Percentiles rank a stretch among this genome's conserved stretches.
Evolutionary conservation across 2,113 vertebrate species (phyloP).

Genomic region (Hiodon alosoides): DNA sequence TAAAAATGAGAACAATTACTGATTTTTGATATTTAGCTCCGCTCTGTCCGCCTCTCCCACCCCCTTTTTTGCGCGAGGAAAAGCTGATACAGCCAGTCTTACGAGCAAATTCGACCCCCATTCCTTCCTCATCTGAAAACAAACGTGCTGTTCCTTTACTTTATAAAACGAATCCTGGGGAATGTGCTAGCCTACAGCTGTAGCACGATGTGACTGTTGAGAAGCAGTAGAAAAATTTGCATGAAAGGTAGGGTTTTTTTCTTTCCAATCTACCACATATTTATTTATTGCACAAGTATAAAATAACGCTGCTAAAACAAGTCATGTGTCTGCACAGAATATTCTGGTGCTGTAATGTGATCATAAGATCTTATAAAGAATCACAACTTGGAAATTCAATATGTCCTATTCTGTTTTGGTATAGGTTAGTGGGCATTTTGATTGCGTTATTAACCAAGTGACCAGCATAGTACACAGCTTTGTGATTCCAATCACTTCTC

Average conservation of each 20-base stretch:
- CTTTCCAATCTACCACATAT: not conserved
- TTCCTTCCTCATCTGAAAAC: conserved; percentile 29
- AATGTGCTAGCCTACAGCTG: conserved; percentile 26
- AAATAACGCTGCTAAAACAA: not conserved
- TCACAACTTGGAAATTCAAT: no score
- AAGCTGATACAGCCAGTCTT: conserved; percentile 2
- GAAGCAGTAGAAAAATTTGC: conserved; percentile 39
- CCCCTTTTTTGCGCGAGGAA: not conserved
- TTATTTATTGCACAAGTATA: not conserved
- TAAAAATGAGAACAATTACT: no score
- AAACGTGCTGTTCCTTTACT: conserved; percentile 25
- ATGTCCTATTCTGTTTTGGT: no score
- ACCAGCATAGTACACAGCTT: no score
- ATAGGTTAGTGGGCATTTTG: no score
- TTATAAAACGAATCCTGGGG: conserved; percentile 27
- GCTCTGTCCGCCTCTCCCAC: not conserved
- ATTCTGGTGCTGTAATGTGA: no score
- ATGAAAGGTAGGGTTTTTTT: conserved; percentile 28
- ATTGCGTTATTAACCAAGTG: no score
- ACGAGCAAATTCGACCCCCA: conserved; percentile 22
- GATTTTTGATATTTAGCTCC: not conserved
- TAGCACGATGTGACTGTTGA: conserved; percentile 35
- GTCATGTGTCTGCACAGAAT: not conserved
- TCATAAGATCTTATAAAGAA: no score
- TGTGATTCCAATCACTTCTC: no score